These are phyloP conservation scores for Gastrophysa polygoni DNA, from an alignment of 2,888 invertebrate genomes.

Conservation along the genomic window DNA sequence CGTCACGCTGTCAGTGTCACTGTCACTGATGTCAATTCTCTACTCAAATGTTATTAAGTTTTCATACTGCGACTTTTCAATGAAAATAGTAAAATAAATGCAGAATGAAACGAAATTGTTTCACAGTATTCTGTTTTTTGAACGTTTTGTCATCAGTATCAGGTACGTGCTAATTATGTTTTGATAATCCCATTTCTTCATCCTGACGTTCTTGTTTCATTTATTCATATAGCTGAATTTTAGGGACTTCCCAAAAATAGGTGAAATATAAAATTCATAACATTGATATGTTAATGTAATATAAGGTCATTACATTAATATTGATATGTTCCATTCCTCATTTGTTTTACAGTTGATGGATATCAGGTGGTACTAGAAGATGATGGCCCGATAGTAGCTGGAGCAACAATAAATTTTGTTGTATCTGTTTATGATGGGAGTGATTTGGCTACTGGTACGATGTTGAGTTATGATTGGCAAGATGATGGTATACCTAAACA, in stretches of 20 bases:
- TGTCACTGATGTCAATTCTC: too few species aligned
- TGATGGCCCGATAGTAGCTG: constrained; percentile 73
- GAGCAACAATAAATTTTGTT: constrained; percentile 72
- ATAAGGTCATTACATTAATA: too few species aligned
- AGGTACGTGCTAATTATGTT: not conserved
- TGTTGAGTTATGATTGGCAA: constrained; percentile 65
- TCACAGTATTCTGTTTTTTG: not conserved
- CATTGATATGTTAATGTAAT: too few species aligned
- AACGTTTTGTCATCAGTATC: not conserved
- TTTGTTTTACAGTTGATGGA: constrained; percentile 1
- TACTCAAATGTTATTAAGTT: too few species aligned
- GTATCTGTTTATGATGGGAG: constrained; percentile 62
- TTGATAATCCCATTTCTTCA: too few species aligned
- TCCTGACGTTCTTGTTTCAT: too few species aligned
- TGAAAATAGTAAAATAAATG: not conserved
- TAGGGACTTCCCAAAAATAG: too few species aligned
- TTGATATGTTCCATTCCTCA: too few species aligned
- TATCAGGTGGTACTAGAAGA: constrained; percentile 45
- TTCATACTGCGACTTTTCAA: too few species aligned
- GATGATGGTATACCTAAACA: constrained; percentile 67
- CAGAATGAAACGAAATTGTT: not conserved
- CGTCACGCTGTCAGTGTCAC: too few species aligned
- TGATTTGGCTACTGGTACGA: constrained; percentile 56
- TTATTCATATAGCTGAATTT: too few species aligned
- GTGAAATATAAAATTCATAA: too few species aligned